These are phyloP conservation scores for Esox niger DNA, from an alignment of 2,113 vertebrate genomes.

Conservation along the genomic window DNA sequence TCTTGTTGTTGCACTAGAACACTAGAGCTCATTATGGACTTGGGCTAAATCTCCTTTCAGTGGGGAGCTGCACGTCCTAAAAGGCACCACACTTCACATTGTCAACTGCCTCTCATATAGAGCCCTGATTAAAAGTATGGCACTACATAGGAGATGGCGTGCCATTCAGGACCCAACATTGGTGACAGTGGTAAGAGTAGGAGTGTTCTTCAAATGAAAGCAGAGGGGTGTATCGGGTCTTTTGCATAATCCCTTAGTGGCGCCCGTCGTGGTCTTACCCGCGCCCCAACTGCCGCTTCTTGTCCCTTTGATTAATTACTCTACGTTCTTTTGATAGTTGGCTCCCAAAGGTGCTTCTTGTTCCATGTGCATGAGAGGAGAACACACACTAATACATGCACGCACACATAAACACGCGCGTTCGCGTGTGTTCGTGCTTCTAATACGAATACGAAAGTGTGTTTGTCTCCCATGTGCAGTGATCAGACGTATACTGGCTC, in stretches of 20 bases:
- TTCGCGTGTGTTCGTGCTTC: too few relatives aligned
- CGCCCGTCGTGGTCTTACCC: conserved; percentile 9
- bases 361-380: conserved; percentile 13
- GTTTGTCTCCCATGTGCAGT: conserved; percentile 30
- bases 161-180: too few relatives aligned
- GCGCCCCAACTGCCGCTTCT: background rate
- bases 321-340: conserved; percentile 38
- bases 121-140: too few relatives aligned
- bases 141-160: too few relatives aligned
- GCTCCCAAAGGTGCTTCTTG: conserved; percentile 25
- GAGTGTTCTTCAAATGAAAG: background rate
- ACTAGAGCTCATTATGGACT: conserved; percentile 25
- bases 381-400: background rate
- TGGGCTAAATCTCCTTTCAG: conserved; percentile 19
- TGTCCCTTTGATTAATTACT: conserved; percentile 50
- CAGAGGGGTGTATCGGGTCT: background rate
- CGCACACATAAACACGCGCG: background rate
- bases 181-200: conserved; percentile 11
- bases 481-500: conserved; percentile 37
- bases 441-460: background rate
- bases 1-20: conserved; percentile 13
- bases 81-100: too few relatives aligned
- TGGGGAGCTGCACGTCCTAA: background rate
- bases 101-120: too few relatives aligned
- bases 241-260: conserved; percentile 13